Base-by-base conservation (phyloP, 2,888 invertebrate species). In the Orthosia gracilis region DNA sequence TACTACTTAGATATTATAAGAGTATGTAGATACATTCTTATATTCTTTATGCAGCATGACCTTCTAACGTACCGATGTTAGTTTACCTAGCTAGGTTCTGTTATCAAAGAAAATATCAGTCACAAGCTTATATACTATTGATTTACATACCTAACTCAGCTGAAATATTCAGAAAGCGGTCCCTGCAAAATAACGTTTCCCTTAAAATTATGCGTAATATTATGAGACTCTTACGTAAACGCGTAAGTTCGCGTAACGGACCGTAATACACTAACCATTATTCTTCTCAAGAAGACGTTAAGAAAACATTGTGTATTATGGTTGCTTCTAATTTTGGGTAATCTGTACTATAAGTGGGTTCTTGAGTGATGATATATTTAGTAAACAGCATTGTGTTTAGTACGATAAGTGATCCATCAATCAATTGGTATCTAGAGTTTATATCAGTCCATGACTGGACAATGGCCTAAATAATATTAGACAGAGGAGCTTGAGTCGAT, bases 321-420 rank as follows among this genome's bases (percentile, higher is more conserved):
- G 23, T 55, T 26, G 23, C 54, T 45, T 77, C 54, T 72, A 77
- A 67, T 72, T 80, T 77, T 52, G n/a, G 15, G 11, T 63, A 49
- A 26, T 74, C 61, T 52, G n/a, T 64, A 12, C 13, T 80, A 3
- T 61, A 47, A 26, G 47, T 64, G 26, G 47, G 55, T 59, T 69
- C 69, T 80, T 50, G 26, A 80, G 68, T 54, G 81, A 62, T 75
- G 80, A 80, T 62, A 78, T 75, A 57, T 78, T 75, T 75, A 15
- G 61, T 62, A 80, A 78, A 78, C 67, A 50, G 47, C 45, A 45
- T 62, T 57, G 50, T n/a, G 45, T 78, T 78, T 50, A 13, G 50
- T 50, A 13, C 17, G 73, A 47, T 79, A 79, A 72, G 79, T 76
- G 79, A 40, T 63, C 73, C 13, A 58, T 76, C 76, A 73, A 79